Conservation (phyloP, 1,140 invertebrate species). For the Caenorhabditis latens region DNA sequence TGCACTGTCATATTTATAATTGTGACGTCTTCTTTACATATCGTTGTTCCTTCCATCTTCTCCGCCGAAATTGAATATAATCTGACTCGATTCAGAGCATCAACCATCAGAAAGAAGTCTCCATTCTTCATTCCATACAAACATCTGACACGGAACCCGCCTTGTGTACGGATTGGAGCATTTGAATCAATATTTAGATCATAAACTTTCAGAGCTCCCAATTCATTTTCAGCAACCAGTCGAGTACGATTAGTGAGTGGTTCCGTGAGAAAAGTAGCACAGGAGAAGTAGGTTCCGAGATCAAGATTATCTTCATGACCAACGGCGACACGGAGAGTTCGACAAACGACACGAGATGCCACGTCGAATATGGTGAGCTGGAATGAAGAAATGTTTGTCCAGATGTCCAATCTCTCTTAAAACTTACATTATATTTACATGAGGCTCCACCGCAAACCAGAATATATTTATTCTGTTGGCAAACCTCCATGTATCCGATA, state of each 20-base stretch:
- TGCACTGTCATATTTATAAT: slow-evolving; percentile 27
- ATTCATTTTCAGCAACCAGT: slow-evolving; percentile 16
- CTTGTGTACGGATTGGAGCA: background rate
- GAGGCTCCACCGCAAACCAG: background rate
- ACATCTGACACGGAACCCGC: slow-evolving; percentile 15
- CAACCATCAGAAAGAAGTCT: background rate
- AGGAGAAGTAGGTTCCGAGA: background rate
- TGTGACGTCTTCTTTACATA: slow-evolving; percentile 8
- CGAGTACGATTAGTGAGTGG: background rate
- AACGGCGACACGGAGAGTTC: background rate
- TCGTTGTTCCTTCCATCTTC: slow-evolving; percentile 15
- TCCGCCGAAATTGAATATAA: background rate
- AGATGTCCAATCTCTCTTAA: background rate
- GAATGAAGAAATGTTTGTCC: background rate
- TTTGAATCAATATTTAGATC: background rate
- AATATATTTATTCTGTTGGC: slow-evolving; percentile 9
- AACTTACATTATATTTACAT: slow-evolving; percentile 35
- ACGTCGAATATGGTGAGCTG: slow-evolving; percentile 23
- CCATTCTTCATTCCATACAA: slow-evolving; percentile 20
- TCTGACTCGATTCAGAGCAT: slow-evolving; percentile 4
- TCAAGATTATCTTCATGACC: background rate
- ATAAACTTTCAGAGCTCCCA: slow-evolving; percentile 3
- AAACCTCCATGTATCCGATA: slow-evolving; percentile 35
- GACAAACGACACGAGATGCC: background rate
- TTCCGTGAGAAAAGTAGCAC: background rate